phyloP scores from a whole-genome alignment of 2,113 vertebrate species.

The Ptilorrhoa leucosticta region DNA sequence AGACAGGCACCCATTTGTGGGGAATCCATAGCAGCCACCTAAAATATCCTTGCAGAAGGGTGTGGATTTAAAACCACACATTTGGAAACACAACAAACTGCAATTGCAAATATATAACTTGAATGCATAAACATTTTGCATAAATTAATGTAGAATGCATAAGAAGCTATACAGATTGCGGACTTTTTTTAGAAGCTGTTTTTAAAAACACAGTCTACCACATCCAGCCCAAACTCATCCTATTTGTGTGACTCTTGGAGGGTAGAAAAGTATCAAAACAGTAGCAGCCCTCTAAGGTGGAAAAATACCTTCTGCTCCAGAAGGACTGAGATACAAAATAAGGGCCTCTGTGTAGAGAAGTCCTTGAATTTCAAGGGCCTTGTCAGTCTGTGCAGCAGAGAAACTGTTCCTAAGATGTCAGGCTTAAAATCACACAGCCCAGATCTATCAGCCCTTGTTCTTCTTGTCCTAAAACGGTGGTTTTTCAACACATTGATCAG shows the following conservation, averaged over 20 bases:
- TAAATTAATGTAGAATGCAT: neutral
- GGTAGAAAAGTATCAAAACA: neutral
- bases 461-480: neutral
- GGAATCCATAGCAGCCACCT: neutral
- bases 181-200: neutral
- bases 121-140: neutral
- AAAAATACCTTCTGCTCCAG: neutral
- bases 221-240: neutral
- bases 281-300: neutral
- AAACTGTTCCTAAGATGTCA: neutral
- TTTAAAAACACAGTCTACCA: neutral
- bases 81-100: neutral
- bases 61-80: neutral
- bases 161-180: neutral
- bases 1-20: no score
- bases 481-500: neutral
- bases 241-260: neutral
- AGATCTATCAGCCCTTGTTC: neutral
- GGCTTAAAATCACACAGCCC: neutral
- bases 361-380: neutral
- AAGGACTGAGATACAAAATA: neutral
- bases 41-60: neutral
- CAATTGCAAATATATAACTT: neutral
- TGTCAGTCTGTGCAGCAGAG: no score
- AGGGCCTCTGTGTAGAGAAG: neutral